A percentile compares a stretch with the other conserved stretches of the same genome.
Conservation (phyloP, 2,797 vertebrate genomes). For the Lacerta bilineata region DNA sequence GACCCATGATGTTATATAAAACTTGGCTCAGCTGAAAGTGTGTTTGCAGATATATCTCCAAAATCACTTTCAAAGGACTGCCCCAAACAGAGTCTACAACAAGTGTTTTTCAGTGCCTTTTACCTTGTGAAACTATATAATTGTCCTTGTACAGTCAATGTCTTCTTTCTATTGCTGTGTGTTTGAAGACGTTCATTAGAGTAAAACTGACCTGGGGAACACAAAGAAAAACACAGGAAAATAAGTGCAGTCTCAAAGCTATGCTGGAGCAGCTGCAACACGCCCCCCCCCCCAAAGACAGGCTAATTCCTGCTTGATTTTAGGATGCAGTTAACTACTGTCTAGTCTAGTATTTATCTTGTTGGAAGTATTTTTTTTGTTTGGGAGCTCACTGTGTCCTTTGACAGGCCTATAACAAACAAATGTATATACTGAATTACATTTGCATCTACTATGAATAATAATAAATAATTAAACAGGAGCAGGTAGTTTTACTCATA, state of each 20-base stretch:
- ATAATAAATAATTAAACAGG: neutral
- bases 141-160: constrained; percentile 39
- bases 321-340: neutral
- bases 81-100: too few species aligned
- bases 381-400: neutral
- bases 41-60: too few species aligned
- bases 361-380: too few species aligned
- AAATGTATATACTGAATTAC: too few species aligned
- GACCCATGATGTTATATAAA: too few species aligned
- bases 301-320: neutral
- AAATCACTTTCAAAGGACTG: too few species aligned
- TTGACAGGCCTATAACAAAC: neutral
- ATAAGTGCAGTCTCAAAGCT: constrained; percentile 2
- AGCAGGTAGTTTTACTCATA: neutral
- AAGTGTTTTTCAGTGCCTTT: neutral
- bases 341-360: too few species aligned
- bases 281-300: neutral
- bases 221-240: constrained; percentile 26
- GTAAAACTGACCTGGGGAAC: constrained; percentile 77
- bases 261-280: neutral
- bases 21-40: too few species aligned
- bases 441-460: neutral
- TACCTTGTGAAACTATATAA: constrained; percentile 67
- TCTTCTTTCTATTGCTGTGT: neutral
- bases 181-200: constrained; percentile 51